Conservation (phyloP, 2,888 invertebrate genomes). For the Podotricha telesiphe region DNA sequence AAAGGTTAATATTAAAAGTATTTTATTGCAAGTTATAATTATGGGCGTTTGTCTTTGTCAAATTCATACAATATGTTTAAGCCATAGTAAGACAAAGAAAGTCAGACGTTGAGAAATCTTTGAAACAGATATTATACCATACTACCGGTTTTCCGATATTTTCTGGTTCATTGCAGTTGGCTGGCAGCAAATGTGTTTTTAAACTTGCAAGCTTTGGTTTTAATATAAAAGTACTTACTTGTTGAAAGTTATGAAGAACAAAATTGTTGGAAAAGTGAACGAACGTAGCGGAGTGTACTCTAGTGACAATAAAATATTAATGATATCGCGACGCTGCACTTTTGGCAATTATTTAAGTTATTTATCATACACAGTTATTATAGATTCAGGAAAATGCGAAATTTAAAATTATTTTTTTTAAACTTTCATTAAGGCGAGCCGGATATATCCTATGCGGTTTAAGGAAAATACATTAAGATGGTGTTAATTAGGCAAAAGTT, state of each 20-base stretch:
- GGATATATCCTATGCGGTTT: too few relatives aligned
- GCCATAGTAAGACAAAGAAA: neutral
- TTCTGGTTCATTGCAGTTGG: neutral
- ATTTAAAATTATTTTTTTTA: too few relatives aligned
- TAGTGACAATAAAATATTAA: neutral
- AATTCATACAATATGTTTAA: neutral
- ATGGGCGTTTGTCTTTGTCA: neutral
- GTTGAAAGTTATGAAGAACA: constrained; percentile 2
- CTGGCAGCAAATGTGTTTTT: constrained; percentile 27
- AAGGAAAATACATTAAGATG: too few relatives aligned
- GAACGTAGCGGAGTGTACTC: neutral
- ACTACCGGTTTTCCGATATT: constrained; percentile 4
- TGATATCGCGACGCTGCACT: neutral
- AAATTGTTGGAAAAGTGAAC: neutral
- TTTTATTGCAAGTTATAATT: neutral
- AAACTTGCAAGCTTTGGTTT: constrained; percentile 10
- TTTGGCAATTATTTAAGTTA: too few relatives aligned
- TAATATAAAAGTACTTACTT: constrained; percentile 14
- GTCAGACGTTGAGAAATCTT: constrained; percentile 13
- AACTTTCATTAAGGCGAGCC: too few relatives aligned
- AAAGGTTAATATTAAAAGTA: too few relatives aligned
- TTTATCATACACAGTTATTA: too few relatives aligned
- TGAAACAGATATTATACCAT: constrained; percentile 14
- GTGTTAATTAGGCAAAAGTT: too few relatives aligned
- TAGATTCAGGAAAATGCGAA: too few relatives aligned